These are phyloP conservation scores for Pristiophorus japonicus DNA, from an alignment of 2,113 vertebrate species.

Conservation along the genomic window DNA sequence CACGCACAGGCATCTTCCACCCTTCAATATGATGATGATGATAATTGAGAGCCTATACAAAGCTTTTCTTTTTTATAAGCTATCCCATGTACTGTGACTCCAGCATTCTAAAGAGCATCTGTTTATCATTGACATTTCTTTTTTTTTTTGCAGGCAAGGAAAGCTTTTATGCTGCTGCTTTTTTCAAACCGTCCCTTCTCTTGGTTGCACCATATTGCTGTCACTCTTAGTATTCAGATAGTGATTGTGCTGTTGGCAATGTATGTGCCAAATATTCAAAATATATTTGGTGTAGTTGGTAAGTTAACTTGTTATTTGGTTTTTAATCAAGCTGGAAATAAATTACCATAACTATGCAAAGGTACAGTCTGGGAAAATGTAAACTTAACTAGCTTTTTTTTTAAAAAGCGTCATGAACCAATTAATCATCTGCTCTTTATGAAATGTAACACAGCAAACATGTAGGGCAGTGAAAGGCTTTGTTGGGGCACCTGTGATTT, in stretches of 20 bases:
- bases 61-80: no score
- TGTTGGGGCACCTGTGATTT: constrained; percentile 30
- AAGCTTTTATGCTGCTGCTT: constrained; percentile 69
- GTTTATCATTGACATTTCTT: not conserved
- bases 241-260: constrained; percentile 76
- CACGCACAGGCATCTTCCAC: no score
- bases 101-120: not conserved
- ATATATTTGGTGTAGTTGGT: constrained; percentile 87
- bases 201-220: constrained; percentile 65
- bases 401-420: not conserved
- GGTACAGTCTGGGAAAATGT: not conserved
- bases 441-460: constrained; percentile 25
- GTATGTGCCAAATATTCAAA: constrained; percentile 83
- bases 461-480: not conserved
- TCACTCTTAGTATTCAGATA: constrained; percentile 67
- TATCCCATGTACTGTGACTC: constrained; percentile 41
- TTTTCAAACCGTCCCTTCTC: constrained; percentile 65
- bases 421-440: not conserved
- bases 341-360: not conserved
- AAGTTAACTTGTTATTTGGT: constrained; percentile 49
- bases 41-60: no score
- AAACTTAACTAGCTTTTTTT: not conserved
- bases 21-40: no score
- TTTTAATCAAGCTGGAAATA: not conserved
- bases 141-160: constrained; percentile 68